Conservation (phyloP, 64 coral and sea anemone species). For the Catalaphyllia jardinei region DNA sequence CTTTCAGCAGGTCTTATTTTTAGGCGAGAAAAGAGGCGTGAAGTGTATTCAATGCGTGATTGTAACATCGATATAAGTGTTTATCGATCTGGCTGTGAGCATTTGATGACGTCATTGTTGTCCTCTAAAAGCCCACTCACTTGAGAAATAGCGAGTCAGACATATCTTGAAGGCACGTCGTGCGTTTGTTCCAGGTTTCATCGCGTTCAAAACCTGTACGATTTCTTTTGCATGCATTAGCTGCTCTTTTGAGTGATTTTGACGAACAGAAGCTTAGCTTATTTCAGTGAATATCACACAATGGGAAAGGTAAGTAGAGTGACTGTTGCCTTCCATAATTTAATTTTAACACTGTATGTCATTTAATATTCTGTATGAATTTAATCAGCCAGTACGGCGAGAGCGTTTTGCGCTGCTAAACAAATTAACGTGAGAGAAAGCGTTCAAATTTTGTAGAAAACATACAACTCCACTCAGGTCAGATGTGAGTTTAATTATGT, state of each 20-base stretch:
- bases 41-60: background rate
- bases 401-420: background rate
- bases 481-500: slow-evolving; percentile 11
- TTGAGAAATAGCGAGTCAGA: too few relatives aligned
- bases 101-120: background rate
- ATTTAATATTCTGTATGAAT: too few relatives aligned
- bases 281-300: background rate
- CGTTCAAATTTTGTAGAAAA: background rate
- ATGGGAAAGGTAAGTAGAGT: background rate
- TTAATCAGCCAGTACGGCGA: too few relatives aligned
- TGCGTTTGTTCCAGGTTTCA: too few relatives aligned
- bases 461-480: background rate
- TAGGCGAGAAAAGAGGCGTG: background rate
- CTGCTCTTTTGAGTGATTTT: background rate
- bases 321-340: too few relatives aligned
- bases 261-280: background rate
- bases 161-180: too few relatives aligned
- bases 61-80: background rate
- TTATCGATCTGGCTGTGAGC: background rate
- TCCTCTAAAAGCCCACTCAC: background rate
- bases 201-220: too few relatives aligned
- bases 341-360: too few relatives aligned
- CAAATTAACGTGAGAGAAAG: background rate
- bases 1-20: background rate
- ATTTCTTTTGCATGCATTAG: background rate